Evolutionary conservation across 1,140 invertebrate species (phyloP), one percentile per base, ranked within the genome.

Genomic region (Helicoverpa armigera): DNA sequence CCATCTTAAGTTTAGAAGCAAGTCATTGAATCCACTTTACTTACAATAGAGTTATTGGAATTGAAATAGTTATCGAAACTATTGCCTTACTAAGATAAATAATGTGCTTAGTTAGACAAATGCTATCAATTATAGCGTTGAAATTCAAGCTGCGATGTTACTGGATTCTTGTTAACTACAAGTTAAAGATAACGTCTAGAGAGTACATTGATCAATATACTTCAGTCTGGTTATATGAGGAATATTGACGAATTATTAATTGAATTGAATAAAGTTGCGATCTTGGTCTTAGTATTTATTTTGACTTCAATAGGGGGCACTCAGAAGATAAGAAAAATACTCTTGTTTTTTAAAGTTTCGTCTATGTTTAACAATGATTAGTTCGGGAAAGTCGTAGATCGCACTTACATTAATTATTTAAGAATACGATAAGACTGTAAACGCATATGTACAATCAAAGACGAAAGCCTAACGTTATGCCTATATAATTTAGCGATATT

Each of bases 41-140:
- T 77, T 65, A 75, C 73, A 75, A 75, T 75, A 65, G 74, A 77
- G 50, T 65, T 77, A 77, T 77, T 53, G 74, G 74, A 76, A 77
- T 77, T 77, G 74, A 77, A 77, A 77, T 77, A 77, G 74, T 77
- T 77, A 65, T 51, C 48, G 48, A 65, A 77, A 77, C 74, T 77
- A 77, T 77, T 77, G 60, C 74, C 50, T 35, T 7, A 35, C 31
- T 48, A 77, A 51, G 60, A 77, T 77, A 77, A 77, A 77, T 77
- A 77, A 77, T 65, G 74, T 77, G 58, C 60, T 77, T 77, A 77
- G 74, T 77, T 77, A 50, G 70, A 73, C 70, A 54, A 73, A 56
- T 73, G 70, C 53, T 58, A 73, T 73, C 53, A 73, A 73, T 73
- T 73, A 58, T 43, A 73, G 29, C 31, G 53, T 31, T 73, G 70